Evolutionary conservation across 2,113 vertebrate species (phyloP).

Genomic region (Tragelaphus scriptus): DNA sequence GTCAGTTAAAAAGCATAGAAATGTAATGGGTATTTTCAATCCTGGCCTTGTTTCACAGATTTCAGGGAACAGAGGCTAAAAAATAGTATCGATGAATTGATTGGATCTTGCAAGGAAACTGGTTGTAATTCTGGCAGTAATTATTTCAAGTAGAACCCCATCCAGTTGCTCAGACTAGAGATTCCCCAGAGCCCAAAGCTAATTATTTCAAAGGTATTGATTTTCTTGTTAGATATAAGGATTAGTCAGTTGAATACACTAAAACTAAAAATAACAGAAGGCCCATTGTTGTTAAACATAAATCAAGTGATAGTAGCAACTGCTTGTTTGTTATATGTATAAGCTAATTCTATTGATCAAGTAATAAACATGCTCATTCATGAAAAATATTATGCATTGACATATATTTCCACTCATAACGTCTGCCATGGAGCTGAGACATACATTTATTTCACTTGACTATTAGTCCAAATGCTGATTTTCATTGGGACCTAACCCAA

Average conservation of each 20-base stretch:
- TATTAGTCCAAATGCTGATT: constrained; percentile 18
- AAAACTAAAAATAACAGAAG: constrained; percentile 16
- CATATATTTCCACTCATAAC: constrained; percentile 30
- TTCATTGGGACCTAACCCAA: constrained; percentile 2
- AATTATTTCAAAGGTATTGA: constrained; percentile 55
- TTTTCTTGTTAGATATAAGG: constrained; percentile 51
- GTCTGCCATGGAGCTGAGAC: neutral
- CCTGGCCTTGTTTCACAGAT: constrained; percentile 32
- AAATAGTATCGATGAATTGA: constrained; percentile 23
- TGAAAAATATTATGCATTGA: constrained; percentile 28
- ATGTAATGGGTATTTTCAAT: constrained; percentile 51
- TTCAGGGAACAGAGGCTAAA: constrained; percentile 25
- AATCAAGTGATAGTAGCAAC: constrained; percentile 55
- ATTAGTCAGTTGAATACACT: constrained; percentile 27
- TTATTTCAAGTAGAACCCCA: constrained; percentile 22
- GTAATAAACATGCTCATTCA: constrained; percentile 12
- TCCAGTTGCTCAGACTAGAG: constrained; percentile 3
- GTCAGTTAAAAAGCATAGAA: constrained; percentile 40
- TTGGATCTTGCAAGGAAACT: constrained; percentile 34
- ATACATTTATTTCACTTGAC: neutral
- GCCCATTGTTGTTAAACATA: constrained; percentile 5
- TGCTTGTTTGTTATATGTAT: constrained; percentile 44
- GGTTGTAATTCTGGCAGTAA: neutral
- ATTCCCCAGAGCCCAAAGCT: constrained; percentile 30
- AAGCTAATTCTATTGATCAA: constrained; percentile 50